Evolutionary conservation across 35 echinoderm and acorn worm genomes (phyloP).

Genomic region (Lytechinus variegatus): DNA sequence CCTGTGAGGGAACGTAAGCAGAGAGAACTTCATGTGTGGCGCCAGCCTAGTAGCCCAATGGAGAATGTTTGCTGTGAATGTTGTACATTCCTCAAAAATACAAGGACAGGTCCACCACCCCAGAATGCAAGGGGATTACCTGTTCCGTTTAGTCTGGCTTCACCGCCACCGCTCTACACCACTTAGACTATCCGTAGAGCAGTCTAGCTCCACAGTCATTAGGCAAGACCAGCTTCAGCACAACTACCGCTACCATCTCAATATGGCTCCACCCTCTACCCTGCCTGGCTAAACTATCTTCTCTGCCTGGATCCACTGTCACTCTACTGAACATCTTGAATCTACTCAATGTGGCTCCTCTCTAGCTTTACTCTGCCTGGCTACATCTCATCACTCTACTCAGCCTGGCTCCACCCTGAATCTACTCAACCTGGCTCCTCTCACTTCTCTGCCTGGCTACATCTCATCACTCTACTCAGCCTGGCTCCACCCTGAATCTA

Average conservation of each 20-base stretch:
- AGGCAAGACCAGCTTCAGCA: not conserved
- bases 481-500: not conserved
- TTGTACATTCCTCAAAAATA: conserved; percentile 44
- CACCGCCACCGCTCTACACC: not conserved
- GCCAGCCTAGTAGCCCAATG: not conserved
- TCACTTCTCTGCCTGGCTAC: not conserved
- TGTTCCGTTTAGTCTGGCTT: not conserved
- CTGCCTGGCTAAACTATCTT: not conserved
- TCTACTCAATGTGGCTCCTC: not conserved
- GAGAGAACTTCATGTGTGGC: not conserved
- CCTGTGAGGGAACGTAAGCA: not conserved
- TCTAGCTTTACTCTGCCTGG: not conserved
- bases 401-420: not conserved
- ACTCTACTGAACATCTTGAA: not conserved
- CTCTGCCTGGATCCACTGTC: not conserved
- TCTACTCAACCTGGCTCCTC: not conserved
- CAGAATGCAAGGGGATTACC: not conserved
- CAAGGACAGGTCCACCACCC: not conserved
- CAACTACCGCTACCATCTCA: not conserved
- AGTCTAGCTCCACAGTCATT: too few relatives aligned
- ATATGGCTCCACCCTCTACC: not conserved
- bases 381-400: not conserved
- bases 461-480: not conserved
- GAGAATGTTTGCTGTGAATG: conserved; percentile 51
- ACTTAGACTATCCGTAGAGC: not conserved